Base-by-base conservation (phyloP, 1,140 invertebrate species). In the Oreohelix idahoensis region DNA sequence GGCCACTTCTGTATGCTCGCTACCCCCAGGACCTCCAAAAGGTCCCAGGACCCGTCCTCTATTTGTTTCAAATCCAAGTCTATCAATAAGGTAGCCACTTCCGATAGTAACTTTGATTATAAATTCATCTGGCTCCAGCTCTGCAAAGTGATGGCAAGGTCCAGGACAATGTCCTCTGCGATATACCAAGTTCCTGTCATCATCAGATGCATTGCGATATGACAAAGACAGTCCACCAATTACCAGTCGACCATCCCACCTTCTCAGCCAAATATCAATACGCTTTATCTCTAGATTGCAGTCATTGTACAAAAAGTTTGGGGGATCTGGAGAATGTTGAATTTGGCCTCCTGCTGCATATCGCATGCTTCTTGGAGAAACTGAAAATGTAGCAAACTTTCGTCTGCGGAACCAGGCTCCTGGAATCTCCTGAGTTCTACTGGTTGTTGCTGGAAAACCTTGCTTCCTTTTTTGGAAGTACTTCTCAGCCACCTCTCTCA, bases 61-160 rank as follows among this genome's bases (percentile, higher is more conserved):
- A 39, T 51, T 80, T 58, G 79, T 80, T 32, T 36, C 66, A 80
- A 80, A 80, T 17, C 63, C 79, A 42, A 80, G 66, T 26, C 79
- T 58, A 35, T 80, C 79, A 39, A 80, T 71, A 11, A 80, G 69
- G 2, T 35, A 71, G 32, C 79, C 79, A 71, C 79, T 80, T 8
- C 63, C n/a, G 10, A 80, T 23, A 26, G 49, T 29, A 23, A 80
- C 79, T 66, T 80, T 80, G n/a, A 71, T 42, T 0, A 80, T 71
- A n/a, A n/a, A 71, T 29, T 80, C 79, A 36, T 71, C n/a, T 32
- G 79, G 79, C 29, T 80, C 36, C 26, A 80, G 69, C n/a, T 66
- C 77, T 36, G 66, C 26, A 20, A n/a, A 13, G 36, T 79, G 77
- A 2, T 45, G 51, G 11, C 53, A 5, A 23, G 20, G 15, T 17